Evolutionary conservation across 1,140 invertebrate genomes (phyloP), one percentile per base, ranked within the genome.

Genomic region (Ptiloglossa arizonensis): DNA sequence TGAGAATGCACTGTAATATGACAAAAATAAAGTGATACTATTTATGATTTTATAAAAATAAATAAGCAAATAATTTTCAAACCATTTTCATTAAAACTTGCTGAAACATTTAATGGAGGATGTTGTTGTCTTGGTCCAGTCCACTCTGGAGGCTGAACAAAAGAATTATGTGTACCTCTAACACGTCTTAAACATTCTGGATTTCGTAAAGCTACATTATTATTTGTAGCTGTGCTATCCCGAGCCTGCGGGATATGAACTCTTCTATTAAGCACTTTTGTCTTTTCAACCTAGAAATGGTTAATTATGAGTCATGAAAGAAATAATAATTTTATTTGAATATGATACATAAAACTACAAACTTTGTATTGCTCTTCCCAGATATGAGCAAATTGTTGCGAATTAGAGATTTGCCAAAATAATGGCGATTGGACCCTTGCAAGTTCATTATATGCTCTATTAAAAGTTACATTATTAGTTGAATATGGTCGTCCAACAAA

Each of bases 311-410:
- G 24, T n/a, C 24, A 66, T 1, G 11, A 19, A 6, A 27, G 29
- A 38, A n/a, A 15, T 17, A 22, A 41, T 27, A 24, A 38, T 52
- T 8, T n/a, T 19, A 27, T 9, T 15, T 50, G 11, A 73, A 62
- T 35, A 0, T 22, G 35, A 50, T 77, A 24, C 32, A 19, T 50
- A 44, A 80, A 56, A 78, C 19, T 66, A 80, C 29, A 22, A 76
- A 85, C 86, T 54, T 85, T 87, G 27, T 80, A 87, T 59, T 87
- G 89, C 44, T 89, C 89, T 48, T 91, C 90, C 87, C 89, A 90
- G 41, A 84, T 77, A 44, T 86, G 86, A 63, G 76, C 72, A 35
- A 82, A 87, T 46, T 88, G 88, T 41, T 90, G 90, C 11, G 84
- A 57, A 17, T 76, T 82, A 15, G 78, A 60, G 29, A 89, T 64